Conservation (phyloP, 2,797 vertebrate genomes). For the Xiphophorus birchmanni region DNA sequence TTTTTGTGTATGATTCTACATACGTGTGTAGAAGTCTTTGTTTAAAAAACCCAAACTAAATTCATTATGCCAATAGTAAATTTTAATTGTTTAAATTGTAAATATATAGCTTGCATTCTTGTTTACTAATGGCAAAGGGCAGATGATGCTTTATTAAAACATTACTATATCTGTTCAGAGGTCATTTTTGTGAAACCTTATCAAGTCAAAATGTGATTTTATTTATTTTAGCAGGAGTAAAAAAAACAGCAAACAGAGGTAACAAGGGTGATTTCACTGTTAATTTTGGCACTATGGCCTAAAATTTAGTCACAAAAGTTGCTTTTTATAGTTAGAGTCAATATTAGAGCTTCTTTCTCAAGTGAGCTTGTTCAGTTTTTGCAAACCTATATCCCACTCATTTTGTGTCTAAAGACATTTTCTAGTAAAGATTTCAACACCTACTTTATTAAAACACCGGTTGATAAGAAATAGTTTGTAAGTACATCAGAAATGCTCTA, state of each 20-base stretch:
- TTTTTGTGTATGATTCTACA: neutral
- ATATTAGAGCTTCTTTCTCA: neutral
- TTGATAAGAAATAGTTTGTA: neutral
- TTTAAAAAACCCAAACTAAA: neutral
- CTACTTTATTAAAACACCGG: neutral
- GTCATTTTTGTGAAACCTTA: neutral
- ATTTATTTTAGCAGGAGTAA: neutral
- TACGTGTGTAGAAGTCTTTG: slow-evolving; percentile 14
- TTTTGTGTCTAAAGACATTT: neutral
- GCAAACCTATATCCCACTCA: neutral
- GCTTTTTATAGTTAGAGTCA: neutral
- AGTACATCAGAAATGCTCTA: neutral
- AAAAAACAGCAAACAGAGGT: too few relatives aligned
- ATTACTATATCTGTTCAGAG: neutral
- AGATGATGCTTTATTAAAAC: neutral
- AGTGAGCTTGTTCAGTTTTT: neutral
- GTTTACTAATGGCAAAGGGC: neutral
- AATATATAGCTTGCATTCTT: neutral
- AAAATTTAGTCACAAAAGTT: neutral
- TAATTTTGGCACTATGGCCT: neutral
- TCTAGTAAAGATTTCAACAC: neutral
- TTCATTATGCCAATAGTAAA: neutral
- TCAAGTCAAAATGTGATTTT: neutral
- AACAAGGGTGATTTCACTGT: neutral
- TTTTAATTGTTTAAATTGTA: neutral